Evolutionary conservation across 2,113 vertebrate genomes (phyloP).

Genomic region (Aegotheles bennettii): DNA sequence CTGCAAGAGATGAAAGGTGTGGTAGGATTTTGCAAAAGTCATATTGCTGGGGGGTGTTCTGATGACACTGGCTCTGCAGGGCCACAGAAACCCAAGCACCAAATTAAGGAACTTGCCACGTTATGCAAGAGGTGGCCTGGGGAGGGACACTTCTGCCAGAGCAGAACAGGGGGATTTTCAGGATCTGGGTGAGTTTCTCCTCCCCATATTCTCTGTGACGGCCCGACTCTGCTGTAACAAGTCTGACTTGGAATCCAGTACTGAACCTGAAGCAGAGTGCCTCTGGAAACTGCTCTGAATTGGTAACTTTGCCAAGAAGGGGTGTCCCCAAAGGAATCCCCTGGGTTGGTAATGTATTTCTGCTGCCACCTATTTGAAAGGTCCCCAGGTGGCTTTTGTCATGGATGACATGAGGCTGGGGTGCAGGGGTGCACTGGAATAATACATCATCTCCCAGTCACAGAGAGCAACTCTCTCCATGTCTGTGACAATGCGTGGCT

Average conservation of each 20-base stretch:
- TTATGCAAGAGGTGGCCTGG: conserved; percentile 25
- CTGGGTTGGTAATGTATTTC: neutral
- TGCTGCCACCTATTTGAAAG: conserved; percentile 53
- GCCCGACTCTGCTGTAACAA: neutral
- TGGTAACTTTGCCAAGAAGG: neutral
- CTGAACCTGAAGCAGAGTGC: neutral
- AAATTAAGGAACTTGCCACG: neutral
- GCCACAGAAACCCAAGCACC: neutral
- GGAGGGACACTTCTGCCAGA: neutral
- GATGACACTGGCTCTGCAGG: neutral
- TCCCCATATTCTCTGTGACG: neutral
- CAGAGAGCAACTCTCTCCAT: neutral
- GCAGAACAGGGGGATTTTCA: neutral
- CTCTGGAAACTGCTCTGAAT: neutral
- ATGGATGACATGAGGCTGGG: neutral
- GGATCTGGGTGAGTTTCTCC: neutral
- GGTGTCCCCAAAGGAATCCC: neutral
- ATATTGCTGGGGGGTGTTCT: neutral
- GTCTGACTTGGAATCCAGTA: neutral
- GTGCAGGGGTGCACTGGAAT: neutral
- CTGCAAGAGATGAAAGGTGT: neutral
- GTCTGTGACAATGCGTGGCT: neutral
- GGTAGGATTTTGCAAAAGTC: neutral
- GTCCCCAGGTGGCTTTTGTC: neutral
- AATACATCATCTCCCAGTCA: neutral